A percentile compares a stretch with the other conserved stretches of the same genome.
phyloP scores from a whole-genome alignment of 2,113 vertebrate species.

The Jaculus jaculus region DNA sequence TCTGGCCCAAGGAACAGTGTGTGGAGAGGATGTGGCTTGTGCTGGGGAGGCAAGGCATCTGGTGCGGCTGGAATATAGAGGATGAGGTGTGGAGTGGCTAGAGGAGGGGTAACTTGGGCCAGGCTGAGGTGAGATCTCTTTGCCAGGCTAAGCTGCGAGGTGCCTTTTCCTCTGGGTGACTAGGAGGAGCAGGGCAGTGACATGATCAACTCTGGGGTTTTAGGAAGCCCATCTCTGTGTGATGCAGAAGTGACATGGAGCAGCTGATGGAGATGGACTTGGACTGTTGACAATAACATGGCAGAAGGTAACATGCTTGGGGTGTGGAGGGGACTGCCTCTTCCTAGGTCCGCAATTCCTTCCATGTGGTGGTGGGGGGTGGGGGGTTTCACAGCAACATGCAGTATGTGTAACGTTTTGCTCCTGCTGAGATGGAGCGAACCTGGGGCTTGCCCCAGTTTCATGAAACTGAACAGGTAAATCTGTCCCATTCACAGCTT shows the following conservation, averaged over 20 bases:
- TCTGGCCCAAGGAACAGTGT: not conserved
- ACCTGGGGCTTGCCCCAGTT: not conserved
- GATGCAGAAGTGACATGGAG: not conserved
- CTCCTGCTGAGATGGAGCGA: not conserved
- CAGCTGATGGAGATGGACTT: not conserved
- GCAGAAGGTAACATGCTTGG: fast-evolving
- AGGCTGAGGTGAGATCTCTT: fast-evolving
- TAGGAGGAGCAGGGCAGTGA: not conserved
- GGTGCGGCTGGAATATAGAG: not conserved
- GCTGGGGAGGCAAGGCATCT: not conserved
- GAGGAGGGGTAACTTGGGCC: not conserved
- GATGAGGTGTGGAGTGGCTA: no score
- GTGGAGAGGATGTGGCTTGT: fast-evolving
- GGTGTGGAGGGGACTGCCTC: not conserved
- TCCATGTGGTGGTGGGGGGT: no score
- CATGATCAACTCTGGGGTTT: fast-evolving
- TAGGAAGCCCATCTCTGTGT: not conserved
- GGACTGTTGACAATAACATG: no score
- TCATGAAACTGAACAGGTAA: fast-evolving
- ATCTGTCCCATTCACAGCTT: not conserved
- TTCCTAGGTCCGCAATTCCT: fast-evolving
- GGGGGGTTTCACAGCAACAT: fast-evolving
- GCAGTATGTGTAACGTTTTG: not conserved
- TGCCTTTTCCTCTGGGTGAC: not conserved
- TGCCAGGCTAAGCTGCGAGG: not conserved